These are phyloP conservation scores for Cerastoderma edule DNA, from an alignment of 2,888 invertebrate species.

Conservation along the genomic window DNA sequence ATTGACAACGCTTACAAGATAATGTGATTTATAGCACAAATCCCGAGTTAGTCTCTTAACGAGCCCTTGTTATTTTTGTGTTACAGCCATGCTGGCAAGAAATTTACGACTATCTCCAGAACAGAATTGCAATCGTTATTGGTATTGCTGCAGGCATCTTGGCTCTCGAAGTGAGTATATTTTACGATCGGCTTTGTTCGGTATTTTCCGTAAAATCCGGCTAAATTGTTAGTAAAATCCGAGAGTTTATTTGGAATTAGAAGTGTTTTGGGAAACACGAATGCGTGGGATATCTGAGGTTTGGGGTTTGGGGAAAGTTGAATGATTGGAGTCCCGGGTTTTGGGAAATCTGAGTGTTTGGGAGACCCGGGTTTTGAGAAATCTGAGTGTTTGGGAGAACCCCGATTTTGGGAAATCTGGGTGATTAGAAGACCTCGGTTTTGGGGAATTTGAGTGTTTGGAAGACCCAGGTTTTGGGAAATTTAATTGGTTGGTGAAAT, in stretches of 20 bases:
- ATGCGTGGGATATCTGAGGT: not conserved
- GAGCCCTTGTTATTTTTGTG: not conserved
- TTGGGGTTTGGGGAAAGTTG: not conserved
- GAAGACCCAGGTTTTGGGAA: not conserved
- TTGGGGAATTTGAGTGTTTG: not conserved
- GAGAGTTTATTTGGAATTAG: not conserved
- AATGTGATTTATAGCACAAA: no score
- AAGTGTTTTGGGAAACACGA: not conserved
- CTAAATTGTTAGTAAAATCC: not conserved
- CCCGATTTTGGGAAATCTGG: not conserved
- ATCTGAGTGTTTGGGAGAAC: not conserved
- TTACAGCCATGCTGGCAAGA: conserved; percentile 54
- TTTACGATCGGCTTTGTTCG: no score
- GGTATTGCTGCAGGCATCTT: conserved; percentile 54
- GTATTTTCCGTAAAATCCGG: no score
- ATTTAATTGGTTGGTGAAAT: no score
- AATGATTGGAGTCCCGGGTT: not conserved
- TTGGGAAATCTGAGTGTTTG: no score
- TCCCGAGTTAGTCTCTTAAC: not conserved
- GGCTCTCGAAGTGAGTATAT: conserved; percentile 40
- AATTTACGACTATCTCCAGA: conserved; percentile 43
- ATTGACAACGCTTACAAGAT: no score
- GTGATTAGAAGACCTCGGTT: not conserved
- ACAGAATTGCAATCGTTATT: conserved; percentile 45
- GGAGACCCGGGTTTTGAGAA: not conserved